phyloP scores from a whole-genome alignment of 2,113 vertebrate species.

The Bufo gargarizans region DNA sequence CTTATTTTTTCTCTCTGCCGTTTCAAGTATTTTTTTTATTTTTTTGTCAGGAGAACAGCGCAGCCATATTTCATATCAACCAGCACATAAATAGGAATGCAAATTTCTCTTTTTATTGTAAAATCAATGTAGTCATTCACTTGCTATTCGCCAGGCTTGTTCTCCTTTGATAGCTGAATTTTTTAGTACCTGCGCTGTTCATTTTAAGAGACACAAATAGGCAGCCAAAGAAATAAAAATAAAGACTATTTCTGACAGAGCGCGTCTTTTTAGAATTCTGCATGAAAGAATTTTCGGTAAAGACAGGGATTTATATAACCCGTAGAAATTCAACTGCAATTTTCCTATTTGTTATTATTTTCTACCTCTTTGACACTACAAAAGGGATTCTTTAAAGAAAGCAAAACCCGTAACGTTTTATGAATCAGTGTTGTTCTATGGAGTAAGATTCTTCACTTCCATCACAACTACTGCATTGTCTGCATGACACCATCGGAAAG shows the following conservation, averaged over 20 bases:
- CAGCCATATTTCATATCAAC: slow-evolving; percentile 43
- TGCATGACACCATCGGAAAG: neutral
- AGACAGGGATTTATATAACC: slow-evolving; percentile 23
- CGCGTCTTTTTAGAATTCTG: neutral
- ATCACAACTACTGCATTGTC: neutral
- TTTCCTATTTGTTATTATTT: slow-evolving; percentile 3
- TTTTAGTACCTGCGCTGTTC: slow-evolving; percentile 41
- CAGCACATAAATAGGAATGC: slow-evolving; percentile 47
- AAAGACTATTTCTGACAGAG: slow-evolving; percentile 20
- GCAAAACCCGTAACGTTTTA: neutral
- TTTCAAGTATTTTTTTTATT: neutral
- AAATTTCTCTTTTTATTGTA: slow-evolving; percentile 49
- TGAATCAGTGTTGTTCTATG: neutral
- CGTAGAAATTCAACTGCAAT: neutral
- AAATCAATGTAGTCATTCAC: slow-evolving; percentile 47
- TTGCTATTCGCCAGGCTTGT: slow-evolving; percentile 40
- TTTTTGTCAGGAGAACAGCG: neutral
- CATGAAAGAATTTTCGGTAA: neutral
- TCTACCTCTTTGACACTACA: neutral
- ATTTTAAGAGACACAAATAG: slow-evolving; percentile 41
- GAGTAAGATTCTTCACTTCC: neutral
- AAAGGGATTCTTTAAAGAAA: neutral
- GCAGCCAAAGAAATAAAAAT: slow-evolving; percentile 50
- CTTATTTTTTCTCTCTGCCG: neutral
- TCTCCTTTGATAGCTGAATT: slow-evolving; percentile 50